A percentile compares a stretch with the other conserved stretches of the same genome.
phyloP scores from a whole-genome alignment of 1,140 invertebrate genomes.

The Streblospio benedicti region DNA sequence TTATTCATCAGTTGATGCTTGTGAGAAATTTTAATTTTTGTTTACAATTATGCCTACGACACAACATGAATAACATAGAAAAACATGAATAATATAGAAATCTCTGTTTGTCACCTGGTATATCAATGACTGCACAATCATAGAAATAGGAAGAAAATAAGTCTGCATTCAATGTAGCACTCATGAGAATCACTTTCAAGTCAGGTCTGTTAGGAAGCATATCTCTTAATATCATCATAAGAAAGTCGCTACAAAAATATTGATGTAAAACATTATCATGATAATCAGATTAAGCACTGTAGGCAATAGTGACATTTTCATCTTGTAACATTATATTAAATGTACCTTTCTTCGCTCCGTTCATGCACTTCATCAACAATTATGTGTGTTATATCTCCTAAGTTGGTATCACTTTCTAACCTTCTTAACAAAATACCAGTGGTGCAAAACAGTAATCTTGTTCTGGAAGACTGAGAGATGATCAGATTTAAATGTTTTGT shows the following conservation, averaged over 20 bases:
- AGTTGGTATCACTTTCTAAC: constrained; percentile 32
- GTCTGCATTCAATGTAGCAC: constrained; percentile 41
- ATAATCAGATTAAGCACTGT: background rate
- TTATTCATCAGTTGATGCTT: background rate
- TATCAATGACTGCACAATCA: constrained; percentile 63
- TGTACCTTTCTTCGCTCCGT: constrained; percentile 58
- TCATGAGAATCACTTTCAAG: constrained; percentile 43
- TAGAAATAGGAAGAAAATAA: constrained; percentile 49
- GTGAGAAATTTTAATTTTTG: background rate
- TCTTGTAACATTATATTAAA: no score
- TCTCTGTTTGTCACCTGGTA: constrained; percentile 29
- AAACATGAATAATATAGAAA: no score
- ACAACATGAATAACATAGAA: no score
- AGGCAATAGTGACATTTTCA: no score
- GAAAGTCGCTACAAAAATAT: constrained; percentile 37
- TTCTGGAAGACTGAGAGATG: constrained; percentile 30
- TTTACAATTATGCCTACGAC: no score
- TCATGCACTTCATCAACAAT: constrained; percentile 99
- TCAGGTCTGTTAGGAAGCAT: constrained; percentile 31
- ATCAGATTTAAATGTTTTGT: no score
- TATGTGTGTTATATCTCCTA: constrained; percentile 59
- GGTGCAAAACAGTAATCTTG: constrained; percentile 66
- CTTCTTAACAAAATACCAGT: constrained; percentile 55
- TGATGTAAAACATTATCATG: background rate
- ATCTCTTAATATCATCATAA: constrained; percentile 40